Evolutionary conservation across 2,797 vertebrate species (phyloP).

Genomic region (Champsocephalus esox): DNA sequence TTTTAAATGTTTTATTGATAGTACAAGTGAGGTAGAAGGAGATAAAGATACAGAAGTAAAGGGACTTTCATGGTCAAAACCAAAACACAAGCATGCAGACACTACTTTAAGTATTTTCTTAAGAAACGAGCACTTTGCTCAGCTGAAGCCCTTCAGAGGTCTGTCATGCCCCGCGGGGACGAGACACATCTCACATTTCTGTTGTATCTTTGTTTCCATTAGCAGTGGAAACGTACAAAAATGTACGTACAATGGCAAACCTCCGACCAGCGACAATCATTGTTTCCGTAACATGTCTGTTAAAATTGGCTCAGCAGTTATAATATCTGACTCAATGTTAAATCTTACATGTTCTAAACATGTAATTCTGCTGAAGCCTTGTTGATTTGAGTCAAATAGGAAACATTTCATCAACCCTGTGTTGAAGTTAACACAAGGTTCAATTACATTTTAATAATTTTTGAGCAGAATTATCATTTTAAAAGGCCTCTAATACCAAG

Average conservation of each 20-base stretch:
- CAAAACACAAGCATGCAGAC: constrained; percentile 1
- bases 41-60: neutral
- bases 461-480: constrained; percentile 31
- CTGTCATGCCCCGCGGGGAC: neutral
- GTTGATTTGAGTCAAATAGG: neutral
- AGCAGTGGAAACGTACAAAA: neutral
- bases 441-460: constrained; percentile 17
- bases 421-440: neutral
- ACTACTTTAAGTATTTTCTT: constrained; percentile 14
- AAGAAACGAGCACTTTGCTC: constrained; percentile 32
- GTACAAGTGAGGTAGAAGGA: neutral
- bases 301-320: neutral
- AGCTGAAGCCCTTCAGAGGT: constrained; percentile 18
- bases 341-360: neutral
- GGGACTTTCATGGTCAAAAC: neutral
- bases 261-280: neutral
- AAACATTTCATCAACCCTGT: neutral
- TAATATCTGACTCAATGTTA: neutral
- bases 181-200: constrained; percentile 17
- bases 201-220: constrained; percentile 49
- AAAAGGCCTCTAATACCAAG: constrained; percentile 32
- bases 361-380: neutral
- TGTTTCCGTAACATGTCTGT: constrained; percentile 1
- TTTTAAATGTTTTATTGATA: neutral
- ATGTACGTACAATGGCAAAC: neutral